Conservation (phyloP, 2,888 invertebrate genomes). For the Eupithecia subfuscata region DNA sequence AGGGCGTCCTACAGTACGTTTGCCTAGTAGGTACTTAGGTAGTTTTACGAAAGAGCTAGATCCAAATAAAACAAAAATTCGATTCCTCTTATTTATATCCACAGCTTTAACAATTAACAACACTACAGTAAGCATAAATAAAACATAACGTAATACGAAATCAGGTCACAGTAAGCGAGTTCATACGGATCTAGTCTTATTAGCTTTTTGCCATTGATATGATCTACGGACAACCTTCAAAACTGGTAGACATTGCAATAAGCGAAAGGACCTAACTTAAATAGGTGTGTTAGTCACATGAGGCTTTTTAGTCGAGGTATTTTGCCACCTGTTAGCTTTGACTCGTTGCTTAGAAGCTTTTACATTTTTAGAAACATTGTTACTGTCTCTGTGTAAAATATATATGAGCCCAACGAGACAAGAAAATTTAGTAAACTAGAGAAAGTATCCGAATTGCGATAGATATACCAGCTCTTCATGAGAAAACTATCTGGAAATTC, state of each 20-base stretch:
- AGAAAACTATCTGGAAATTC: slow-evolving; percentile 23
- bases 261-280: slow-evolving; percentile 28
- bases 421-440: not conserved
- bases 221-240: slow-evolving; percentile 30
- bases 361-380: not conserved
- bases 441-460: slow-evolving; percentile 10
- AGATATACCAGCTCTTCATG: slow-evolving; percentile 23
- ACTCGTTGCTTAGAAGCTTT: not conserved
- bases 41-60: not conserved
- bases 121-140: slow-evolving; percentile 57
- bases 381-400: not conserved
- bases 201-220: slow-evolving; percentile 31
- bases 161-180: slow-evolving; percentile 60
- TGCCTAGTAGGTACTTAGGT: not conserved
- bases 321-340: not conserved
- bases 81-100: slow-evolving; percentile 82
- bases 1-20: no score
- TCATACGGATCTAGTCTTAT: slow-evolving; percentile 54
- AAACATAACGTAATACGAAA: slow-evolving; percentile 57
- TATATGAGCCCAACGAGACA: not conserved
- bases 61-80: slow-evolving; percentile 46
- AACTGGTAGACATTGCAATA: slow-evolving; percentile 28
- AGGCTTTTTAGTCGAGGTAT: not conserved
- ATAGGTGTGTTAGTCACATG: not conserved
- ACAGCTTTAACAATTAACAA: slow-evolving; percentile 73